phyloP scores from a whole-genome alignment of 1,140 invertebrate genomes.

The Polypedilum pembai region DNA sequence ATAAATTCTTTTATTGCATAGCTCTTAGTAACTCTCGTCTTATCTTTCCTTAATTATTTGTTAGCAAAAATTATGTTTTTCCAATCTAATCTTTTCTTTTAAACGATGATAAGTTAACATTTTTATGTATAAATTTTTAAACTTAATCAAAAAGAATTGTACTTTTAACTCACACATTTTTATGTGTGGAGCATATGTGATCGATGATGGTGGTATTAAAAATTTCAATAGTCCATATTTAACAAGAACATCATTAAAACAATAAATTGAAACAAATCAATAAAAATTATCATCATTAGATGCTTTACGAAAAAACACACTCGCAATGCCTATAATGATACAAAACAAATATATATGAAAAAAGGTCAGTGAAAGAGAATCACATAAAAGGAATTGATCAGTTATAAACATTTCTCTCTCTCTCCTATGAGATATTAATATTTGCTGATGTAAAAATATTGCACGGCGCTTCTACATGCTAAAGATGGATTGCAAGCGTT shows the following conservation, averaged over 20 bases:
- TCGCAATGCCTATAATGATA: not conserved
- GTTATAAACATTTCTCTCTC: not conserved
- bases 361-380: conserved; percentile 25
- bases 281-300: conserved; percentile 8
- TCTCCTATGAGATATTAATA: not conserved
- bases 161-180: no score
- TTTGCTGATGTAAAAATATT: not conserved
- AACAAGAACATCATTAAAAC: not conserved
- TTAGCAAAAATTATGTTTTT: no score
- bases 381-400: conserved; percentile 23
- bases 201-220: no score
- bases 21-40: no score
- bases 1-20: no score
- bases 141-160: no score
- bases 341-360: conserved; percentile 8
- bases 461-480: conserved; percentile 2
- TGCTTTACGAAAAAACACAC: not conserved
- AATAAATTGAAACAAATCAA: conserved; percentile 19
- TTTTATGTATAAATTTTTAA: no score
- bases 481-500: not conserved
- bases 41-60: no score
- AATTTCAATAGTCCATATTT: not conserved
- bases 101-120: no score
- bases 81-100: no score
- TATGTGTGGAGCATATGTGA: no score